Evolutionary conservation across 2,797 vertebrate genomes (phyloP), one percentile per base, ranked within the genome.

Genomic region (Botia kubotai): DNA sequence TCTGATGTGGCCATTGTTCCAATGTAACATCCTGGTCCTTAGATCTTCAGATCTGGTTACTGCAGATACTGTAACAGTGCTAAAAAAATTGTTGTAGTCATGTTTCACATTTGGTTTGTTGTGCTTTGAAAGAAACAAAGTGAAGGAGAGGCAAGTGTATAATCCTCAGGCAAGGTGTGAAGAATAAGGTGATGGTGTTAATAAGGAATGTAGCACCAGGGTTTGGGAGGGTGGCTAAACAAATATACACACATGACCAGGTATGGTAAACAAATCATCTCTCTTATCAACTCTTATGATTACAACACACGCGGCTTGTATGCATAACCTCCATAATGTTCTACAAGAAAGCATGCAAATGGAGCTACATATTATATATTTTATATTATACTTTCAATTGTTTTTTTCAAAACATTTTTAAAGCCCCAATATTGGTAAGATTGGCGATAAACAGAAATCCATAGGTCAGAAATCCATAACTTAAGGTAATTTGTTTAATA

Each of bases 101-200:
- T 0, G 5, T 21, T 11, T 50, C 66, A 46, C 39, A 43, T 1
- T 77, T 0, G 0, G 21, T 69, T 13, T 29, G 23, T 60, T 10
- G 10, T 16, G 17, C 16, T 17, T 60, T 48, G 17, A 6, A 55
- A 46, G 12, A 23, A 48, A 29, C 14, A 12, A 13, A 3, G 2
- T 29, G 13, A 66, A 53, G 46, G 63, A 17, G 39, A 21, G 1
- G 12, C 3, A 46, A 19, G n/a, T 2, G 16, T 67, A 46, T 67
- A 62, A 68, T 46, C 16, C 16, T 58, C 63, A 8, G 75, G 16
- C 55, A n/a, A 48, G 3, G 33, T 68, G 11, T 69, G 5, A 72
- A 63, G 43, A 52, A 53, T 52, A 63, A 12, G 46, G 29, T 72
- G 69, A 79, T 79, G 46, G 23, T 63, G 50, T 39, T 33, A n/a